Evolutionary conservation across 92 coral and sea anemone species (phyloP), one percentile per base, ranked within the genome.

Genomic region (Anthopleura xanthogrammica): DNA sequence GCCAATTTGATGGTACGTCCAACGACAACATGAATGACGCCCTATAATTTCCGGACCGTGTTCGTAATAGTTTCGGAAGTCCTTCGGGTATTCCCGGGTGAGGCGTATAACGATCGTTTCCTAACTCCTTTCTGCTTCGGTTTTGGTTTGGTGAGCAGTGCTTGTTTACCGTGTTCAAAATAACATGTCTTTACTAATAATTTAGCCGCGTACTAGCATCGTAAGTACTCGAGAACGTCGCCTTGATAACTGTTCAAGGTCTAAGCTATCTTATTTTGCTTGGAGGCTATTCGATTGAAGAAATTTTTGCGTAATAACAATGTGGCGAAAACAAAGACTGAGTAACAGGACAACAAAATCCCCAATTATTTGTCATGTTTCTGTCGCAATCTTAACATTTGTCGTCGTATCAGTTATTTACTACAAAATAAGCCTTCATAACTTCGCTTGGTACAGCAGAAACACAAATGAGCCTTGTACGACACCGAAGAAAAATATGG

Each of bases 401-500:
- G 42, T 89, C 0, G 87, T 89, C 8, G 23, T 92, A 23, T 81
- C 89, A 46, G 85, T 83, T 42, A 54, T 92, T 12, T 93, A 93
- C 83, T 93, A 93, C 85, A 77, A 86, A 81, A 52, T 87, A n/a
- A 93, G 86, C 79, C 87, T 93, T 78, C 83, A 87, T 83, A 93
- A 90, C 85, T 93, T 90, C 76, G 92, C 94, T 17, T 93, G 97
- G 97, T 93, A 93, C 74, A 86, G 79, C 71, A 36, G 89, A 19
- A 85, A 80, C 41, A 58, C 91, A 20, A 75, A 77, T 50, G 83
- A 82, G 22, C 92, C 88, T 1, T 93, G 97, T 79, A 83, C 68
- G 4, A 88, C 94, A 10, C 86, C 90, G 0, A 76, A 82, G 22
- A 83, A 86, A 75, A 83, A 90, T 39, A 90, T 90, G 92, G 72